Conservation (phyloP, 2,797 vertebrate genomes). For the Rhinoraja longicauda region DNA sequence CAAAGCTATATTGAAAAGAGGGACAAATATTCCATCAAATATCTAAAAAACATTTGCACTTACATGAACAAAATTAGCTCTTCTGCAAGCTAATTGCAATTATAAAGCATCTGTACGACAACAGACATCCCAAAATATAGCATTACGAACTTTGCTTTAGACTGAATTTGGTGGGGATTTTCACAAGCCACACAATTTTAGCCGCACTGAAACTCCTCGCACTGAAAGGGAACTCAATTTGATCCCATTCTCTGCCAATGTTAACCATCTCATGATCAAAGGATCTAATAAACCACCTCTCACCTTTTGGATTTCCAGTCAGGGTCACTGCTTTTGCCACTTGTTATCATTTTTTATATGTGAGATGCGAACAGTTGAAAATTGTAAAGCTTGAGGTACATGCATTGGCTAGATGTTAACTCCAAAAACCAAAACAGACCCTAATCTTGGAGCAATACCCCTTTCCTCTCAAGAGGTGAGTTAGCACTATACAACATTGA, state of each 20-base stretch:
- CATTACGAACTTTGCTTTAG: background rate
- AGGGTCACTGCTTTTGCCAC: background rate
- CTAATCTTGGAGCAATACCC: background rate
- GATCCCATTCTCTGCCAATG: background rate
- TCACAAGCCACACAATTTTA: background rate
- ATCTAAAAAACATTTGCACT: background rate
- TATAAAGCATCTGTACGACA: background rate
- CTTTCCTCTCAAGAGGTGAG: background rate
- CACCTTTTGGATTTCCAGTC: background rate
- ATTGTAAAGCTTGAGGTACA: too few species aligned
- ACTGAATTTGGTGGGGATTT: background rate
- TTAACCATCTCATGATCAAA: background rate
- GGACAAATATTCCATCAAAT: background rate
- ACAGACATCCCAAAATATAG: background rate
- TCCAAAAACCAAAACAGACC: background rate
- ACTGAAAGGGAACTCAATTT: background rate
- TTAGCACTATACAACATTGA: background rate
- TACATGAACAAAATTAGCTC: background rate
- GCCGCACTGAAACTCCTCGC: background rate
- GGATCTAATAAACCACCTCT: background rate
- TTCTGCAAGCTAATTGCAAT: background rate
- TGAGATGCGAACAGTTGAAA: background rate
- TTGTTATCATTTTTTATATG: background rate
- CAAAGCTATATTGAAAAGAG: conserved; percentile 46
- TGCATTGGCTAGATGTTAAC: background rate